Base-by-base conservation (phyloP, 2,113 vertebrate genomes). In the Takifugu bimaculatus region DNA sequence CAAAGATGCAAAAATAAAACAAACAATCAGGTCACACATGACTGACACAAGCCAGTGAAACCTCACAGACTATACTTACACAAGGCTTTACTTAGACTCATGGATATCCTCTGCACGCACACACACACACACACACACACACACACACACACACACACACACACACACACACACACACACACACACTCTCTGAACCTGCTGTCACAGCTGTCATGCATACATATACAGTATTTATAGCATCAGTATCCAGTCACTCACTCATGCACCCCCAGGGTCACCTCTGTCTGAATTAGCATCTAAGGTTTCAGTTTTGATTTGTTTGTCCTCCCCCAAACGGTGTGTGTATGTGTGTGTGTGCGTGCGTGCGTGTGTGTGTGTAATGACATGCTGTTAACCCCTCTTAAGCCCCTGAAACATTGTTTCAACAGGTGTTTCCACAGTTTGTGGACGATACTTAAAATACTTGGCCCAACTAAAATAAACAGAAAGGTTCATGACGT, bases 81-180 rank as follows among this genome's bases (percentile, higher is more conserved):
- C 25, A 44, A 54, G 44, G 68, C 45, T 75, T 69, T 49, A 68
- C 65, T 72, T 57, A 54, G 69, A 11, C 32, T 35, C 5, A 35
- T 5, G 29, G 29, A 29, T 29, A 59, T 49, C 50, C 65, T 54
- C 12, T 55, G 51, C 50, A 15, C 2, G 26, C 35, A 53, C 59
- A 56, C 63, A 45, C 51, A 57, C 60, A 50, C 64, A 59, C 54
- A 54, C 65, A 60, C 12, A 51, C 51, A 50, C 45, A 55, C 7
- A 15, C 6, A 25, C 47, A 49, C 47, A 49, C 48, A 20, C 14
- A 20, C 48, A 50, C 48, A 20, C 48, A 50, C 45, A 48, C 45
- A 48, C 45, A n/a, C 9, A 43, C 42, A 43, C 42, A 43, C 42
- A 43, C 42, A 43, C 42, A 43, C 42, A 43, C 42, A 43, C 42